A percentile compares a stretch with the other conserved stretches of the same genome.
Evolutionary conservation across 2,888 invertebrate species (phyloP).

Genomic region (Agrilus biguttatus): DNA sequence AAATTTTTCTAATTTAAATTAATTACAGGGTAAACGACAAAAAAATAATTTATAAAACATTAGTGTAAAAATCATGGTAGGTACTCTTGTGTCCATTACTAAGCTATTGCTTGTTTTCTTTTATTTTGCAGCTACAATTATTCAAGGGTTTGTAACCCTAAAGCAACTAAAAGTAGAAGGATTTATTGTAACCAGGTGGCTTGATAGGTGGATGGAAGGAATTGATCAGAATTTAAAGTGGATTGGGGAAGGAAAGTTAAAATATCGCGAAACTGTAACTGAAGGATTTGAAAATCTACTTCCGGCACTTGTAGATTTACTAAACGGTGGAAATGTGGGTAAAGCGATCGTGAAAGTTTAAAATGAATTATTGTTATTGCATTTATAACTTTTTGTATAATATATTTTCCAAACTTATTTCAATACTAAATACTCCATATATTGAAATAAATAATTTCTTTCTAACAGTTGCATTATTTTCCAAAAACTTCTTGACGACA

Average conservation of each 20-base stretch:
- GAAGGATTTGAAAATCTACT: constrained; percentile 62
- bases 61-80: background rate
- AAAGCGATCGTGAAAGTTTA: constrained; percentile 51
- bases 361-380: background rate
- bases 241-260: constrained; percentile 50
- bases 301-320: constrained; percentile 50
- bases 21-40: too few species aligned
- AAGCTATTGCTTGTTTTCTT: background rate
- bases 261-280: constrained; percentile 50
- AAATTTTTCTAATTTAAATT: too few species aligned
- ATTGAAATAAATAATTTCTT: too few species aligned
- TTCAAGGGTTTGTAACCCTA: constrained; percentile 40
- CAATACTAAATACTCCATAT: too few species aligned
- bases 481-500: too few species aligned
- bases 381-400: too few species aligned
- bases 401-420: too few species aligned
- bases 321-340: constrained; percentile 50
- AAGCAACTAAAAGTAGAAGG: constrained; percentile 50
- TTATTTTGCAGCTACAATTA: constrained; percentile 25
- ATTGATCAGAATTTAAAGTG: constrained; percentile 45
- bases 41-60: background rate
- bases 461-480: too few species aligned
- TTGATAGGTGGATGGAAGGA: constrained; percentile 43
- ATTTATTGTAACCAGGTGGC: constrained; percentile 41
- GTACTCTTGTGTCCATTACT: too few species aligned